phyloP scores from a whole-genome alignment of 2,888 invertebrate genomes.

The Furcula furcula region DNA sequence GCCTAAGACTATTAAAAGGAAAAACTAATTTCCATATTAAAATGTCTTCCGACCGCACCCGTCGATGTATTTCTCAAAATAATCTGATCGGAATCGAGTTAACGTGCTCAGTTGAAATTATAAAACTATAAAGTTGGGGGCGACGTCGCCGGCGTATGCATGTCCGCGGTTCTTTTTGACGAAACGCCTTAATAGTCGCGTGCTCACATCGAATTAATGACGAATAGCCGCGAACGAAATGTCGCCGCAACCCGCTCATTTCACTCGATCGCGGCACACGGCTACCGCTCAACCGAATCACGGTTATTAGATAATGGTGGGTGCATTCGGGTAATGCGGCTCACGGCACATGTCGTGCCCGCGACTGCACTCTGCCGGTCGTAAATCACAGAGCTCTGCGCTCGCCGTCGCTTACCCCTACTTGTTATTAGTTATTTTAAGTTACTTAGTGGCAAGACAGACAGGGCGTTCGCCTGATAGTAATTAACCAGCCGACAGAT shows the following conservation, averaged over 20 bases:
- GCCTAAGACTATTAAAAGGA: constrained; percentile 69
- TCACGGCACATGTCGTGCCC: constrained; percentile 73
- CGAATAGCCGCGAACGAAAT: constrained; percentile 63
- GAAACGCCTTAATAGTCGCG: constrained; percentile 74
- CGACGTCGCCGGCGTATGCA: constrained; percentile 73
- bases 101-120: constrained; percentile 73
- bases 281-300: constrained; percentile 60
- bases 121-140: constrained; percentile 74
- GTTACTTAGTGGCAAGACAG: too few species aligned
- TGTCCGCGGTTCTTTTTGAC: constrained; percentile 70
- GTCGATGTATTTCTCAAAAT: constrained; percentile 51
- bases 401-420: constrained; percentile 38
- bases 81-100: constrained; percentile 75
- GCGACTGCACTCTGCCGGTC: constrained; percentile 49
- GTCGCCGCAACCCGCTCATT: constrained; percentile 75
- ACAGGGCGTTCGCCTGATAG: too few species aligned
- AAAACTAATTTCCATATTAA: constrained; percentile 78
- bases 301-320: constrained; percentile 75
- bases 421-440: constrained; percentile 70
- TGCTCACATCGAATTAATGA: constrained; percentile 74
- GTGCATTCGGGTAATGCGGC: constrained; percentile 63
- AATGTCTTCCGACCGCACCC: constrained; percentile 46
- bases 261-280: constrained; percentile 54
- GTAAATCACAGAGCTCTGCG: constrained; percentile 61
- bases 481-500: too few species aligned